Base-by-base conservation (phyloP, 2,888 invertebrate genomes). In the Hypomecis punctinalis region DNA sequence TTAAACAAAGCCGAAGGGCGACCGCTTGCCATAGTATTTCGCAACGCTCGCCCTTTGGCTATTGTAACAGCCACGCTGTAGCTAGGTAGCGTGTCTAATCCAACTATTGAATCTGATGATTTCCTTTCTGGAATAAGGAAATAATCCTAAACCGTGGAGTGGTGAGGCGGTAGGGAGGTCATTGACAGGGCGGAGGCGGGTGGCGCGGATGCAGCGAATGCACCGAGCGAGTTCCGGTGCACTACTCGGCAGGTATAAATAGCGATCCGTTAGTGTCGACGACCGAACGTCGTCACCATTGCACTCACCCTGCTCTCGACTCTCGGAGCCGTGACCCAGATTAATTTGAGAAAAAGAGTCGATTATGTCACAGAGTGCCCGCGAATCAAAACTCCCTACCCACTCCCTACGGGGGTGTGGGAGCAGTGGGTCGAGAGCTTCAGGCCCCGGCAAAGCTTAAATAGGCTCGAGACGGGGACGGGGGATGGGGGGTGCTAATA, bases 211-310 rank as follows among this genome's bases (percentile, higher is more conserved):
- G 92, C 92, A 92, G 83, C 86, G 90, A 89, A 80, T 91, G 92
- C 91, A 91, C 85, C 84, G 85, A 86, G 86, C 87, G 84, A 87
- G 91, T 92, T 91, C 92, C 92, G 92, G 91, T 91, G 91, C 90
- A 90, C 86, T 88, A 88, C 89, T 85, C 80, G 83, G 84, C 91
- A 91, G 91, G 92, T 93, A 93, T 91, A 91, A 91, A 93, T 93
- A 93, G 92, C 89, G 86, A 84, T 84, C 92, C 92, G 92, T 92
- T 93, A 92, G 91, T 90, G 92, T 92, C 92, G 91, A 91, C 90
- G 92, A 92, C 92, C 92, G 91, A 84, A 81, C 79, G 76, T 79
- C 80, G 79, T 83, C 85, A 80, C 81, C 81, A 83, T 75, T 75
- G 74, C 78, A 73, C 77, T 80, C 79, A 82, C 82, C 86, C 82